Base-by-base conservation (phyloP, 2,113 vertebrate genomes). In the Pristiophorus japonicus region DNA sequence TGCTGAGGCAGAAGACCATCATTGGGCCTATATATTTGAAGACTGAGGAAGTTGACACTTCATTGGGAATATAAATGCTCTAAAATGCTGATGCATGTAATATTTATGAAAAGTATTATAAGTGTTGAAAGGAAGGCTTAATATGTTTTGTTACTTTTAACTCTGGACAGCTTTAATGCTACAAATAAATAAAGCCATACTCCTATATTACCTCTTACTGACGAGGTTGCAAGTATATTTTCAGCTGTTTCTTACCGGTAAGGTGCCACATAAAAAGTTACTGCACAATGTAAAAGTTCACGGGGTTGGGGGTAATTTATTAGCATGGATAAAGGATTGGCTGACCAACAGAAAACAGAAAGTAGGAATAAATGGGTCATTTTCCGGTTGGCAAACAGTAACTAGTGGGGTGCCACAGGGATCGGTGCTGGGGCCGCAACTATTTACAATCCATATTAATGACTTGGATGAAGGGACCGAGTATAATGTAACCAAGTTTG, bases 141-240 rank as follows among this genome's bases (percentile, higher is more conserved):
- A 63, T 92, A 63, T 63, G 34, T 63, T 92, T 92, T 92, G 88
- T 92, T 92, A 92, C 38, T 92, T 92, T 92, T 92, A 63, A 92
- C 34, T 92, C 59, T 38, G 59, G 59, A 63, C 0, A 38, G 51
- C 18, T 92, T 92, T 92, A 92, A 92, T 92, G 34, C 34, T 5
- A 92, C 65, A 63, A 63, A 92, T 92, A 92, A 92, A 92, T 92
- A 63, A 92, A 38, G 16, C 59, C 18, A 63, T 63, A 63, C 88
- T 92, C 18, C 18, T n/a, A 63, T 63, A 20, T 92, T n/a, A 65
- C 59, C 5, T 38, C 59, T 8, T 42, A 14, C 12, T 42, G 11
- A 75, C 27, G 73, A 75, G 73, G 34, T 75, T 75, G 10, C 73
- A 75, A n/a, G 10, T 75, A 34, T 75, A 75, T 75, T 75, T 75